Base-by-base conservation (phyloP, 2,113 vertebrate species). In the Notiomystis cincta region DNA sequence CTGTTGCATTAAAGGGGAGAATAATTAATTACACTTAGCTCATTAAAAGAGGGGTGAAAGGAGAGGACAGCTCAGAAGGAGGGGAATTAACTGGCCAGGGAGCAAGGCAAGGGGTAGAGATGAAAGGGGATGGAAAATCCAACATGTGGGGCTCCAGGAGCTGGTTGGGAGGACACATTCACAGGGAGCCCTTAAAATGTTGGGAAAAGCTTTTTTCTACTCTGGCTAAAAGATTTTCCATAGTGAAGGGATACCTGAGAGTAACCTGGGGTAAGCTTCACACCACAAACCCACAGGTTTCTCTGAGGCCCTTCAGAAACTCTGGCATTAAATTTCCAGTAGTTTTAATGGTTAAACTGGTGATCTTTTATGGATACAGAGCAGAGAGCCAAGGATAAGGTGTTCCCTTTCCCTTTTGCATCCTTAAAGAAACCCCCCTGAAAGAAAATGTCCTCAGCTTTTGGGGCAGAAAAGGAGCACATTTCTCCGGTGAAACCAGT, bases 21-120 rank as follows among this genome's bases (percentile, higher is more conserved):
- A 75, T 90, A 19, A 3, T 86, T 95, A 95, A 66, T 38, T 25
- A 24, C 3, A 16, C 2, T 13, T 8, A 35, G 87, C 87, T 95
- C 83, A 71, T 91, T 94, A 94, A 81, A 67, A 33, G 64, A 17
- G 51, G 83, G 80, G 81, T 95, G 91, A 96, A 95, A 96, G 89
- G 64, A 89, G 66, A 48, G 67, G 80, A 67, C 67, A 78, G 87
- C 89, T 87, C 50, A 2, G 62, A 89, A 38, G 0, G 31, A 69
- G 33, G 64, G 67, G 67, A 81, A 84, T 87, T 77, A 89, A 89
- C 89, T 60, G 91, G 78, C 64, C 72, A 38, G 80, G 93, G 76
- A 92, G 42, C 72, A 48, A 73, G 66, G 48, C 1, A 15, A 58
- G 48, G 66, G 62, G 28, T 23, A 23, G 53, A 67, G 66, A 54